Base-by-base conservation (phyloP, 2,113 vertebrate species). In the Brevimyrus niger region DNA sequence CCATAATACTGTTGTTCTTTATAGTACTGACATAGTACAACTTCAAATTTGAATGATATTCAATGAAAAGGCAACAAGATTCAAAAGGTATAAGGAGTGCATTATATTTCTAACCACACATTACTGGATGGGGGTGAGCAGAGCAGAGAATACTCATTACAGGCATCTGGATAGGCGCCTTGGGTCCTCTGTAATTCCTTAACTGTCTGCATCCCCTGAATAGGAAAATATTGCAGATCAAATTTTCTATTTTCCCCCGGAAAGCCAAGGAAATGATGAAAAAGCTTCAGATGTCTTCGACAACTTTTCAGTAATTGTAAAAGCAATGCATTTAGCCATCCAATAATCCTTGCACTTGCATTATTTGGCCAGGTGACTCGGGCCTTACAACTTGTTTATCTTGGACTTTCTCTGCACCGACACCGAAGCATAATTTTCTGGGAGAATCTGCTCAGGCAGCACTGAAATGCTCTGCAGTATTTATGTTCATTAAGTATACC, bases 401-500 rank as follows among this genome's bases (percentile, higher is more conserved):
- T n/a, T 11, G 9, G 21, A 47, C 21, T 47, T n/a, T 7, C 38
- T 21, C 10, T 19, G 35, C 42, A 85, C 69, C 87, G 27, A 89
- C 89, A 17, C 50, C 91, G 88, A 92, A 65, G 51, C 88, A 21
- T 76, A 76, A 87, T 91, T 89, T 93, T 76, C 91, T 91, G 89
- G 47, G 88, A 90, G 80, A 88, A 91, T 92, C 87, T 89, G 9
- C 89, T 89, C 83, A 44, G 88, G 47, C 88, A 88, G 48, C 90
- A 53, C 76, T 86, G 87, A 88, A 89, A 91, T 85, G 69, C 87
- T 87, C 61, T 89, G 51, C 11, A 89, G 85, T 91, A 80, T 94
- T 92, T 91, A 90, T 91, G 92, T 93, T 93, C 92, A 92, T 87
- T 90, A 90, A 69, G 73, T 85, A 89, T 88, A 88, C 55, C 27